phyloP scores from a whole-genome alignment of 2,888 invertebrate genomes.

The Hypolimnas misippus region DNA sequence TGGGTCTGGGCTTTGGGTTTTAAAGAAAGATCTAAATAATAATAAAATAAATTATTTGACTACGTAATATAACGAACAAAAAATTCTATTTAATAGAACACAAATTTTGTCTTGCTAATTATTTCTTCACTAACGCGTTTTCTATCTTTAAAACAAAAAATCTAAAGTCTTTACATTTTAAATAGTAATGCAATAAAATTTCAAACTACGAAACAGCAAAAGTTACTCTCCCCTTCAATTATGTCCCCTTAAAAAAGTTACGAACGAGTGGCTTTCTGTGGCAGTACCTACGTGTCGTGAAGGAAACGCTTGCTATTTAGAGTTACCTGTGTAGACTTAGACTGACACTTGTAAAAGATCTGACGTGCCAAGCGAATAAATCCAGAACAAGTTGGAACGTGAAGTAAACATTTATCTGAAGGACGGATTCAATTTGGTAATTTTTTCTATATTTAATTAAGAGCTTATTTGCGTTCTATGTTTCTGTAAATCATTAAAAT shows the following conservation, averaged over 20 bases:
- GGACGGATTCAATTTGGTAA: background rate
- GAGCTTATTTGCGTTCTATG: background rate
- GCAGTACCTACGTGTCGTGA: constrained; percentile 7
- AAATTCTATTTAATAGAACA: too few species aligned
- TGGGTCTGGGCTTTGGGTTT: too few species aligned
- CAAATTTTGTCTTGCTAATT: too few species aligned
- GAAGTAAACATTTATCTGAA: constrained; percentile 10
- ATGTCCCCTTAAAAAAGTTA: constrained; percentile 20
- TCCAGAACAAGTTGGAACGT: background rate
- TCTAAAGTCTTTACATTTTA: background rate
- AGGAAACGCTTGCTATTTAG: constrained; percentile 20
- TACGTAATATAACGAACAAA: too few species aligned
- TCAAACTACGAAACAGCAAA: background rate
- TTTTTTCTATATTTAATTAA: background rate
- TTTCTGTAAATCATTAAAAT: too few species aligned
- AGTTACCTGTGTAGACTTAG: constrained; percentile 13
- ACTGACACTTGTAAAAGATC: constrained; percentile 11
- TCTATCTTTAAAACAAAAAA: background rate
- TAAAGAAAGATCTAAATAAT: too few species aligned
- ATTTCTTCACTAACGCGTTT: background rate
- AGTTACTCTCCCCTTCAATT: constrained; percentile 19
- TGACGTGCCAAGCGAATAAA: background rate
- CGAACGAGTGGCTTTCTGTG: constrained; percentile 13
- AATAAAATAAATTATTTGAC: too few species aligned
- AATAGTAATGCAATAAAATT: background rate